phyloP scores from a whole-genome alignment of 2,113 vertebrate genomes.

The Beaufortia kweichowensis region DNA sequence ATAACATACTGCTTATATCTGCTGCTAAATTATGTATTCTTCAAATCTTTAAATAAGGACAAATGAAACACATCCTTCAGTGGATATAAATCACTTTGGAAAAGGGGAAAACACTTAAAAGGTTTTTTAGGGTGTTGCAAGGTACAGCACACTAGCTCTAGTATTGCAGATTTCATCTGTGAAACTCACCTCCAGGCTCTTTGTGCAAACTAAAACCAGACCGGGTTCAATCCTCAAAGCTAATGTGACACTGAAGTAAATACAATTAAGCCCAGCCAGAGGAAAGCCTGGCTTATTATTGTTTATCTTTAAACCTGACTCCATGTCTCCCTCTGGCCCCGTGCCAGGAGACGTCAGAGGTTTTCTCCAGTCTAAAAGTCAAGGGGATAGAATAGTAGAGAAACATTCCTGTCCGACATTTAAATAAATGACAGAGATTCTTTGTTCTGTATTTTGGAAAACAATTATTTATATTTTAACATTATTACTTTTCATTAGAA shows the following conservation, averaged over 20 bases:
- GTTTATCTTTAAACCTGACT: conserved; percentile 59
- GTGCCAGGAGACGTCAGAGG: conserved; percentile 29
- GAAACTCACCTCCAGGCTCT: conserved; percentile 27
- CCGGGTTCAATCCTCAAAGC: conserved; percentile 44
- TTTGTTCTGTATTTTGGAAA: background rate
- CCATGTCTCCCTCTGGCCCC: conserved; percentile 44
- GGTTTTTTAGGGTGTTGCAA: conserved; percentile 11
- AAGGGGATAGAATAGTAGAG: background rate
- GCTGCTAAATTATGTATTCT: background rate
- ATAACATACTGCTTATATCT: background rate
- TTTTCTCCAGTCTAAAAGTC: conserved; percentile 27
- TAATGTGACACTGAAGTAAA: conserved; percentile 57
- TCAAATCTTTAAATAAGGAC: background rate
- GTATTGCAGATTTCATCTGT: conserved; percentile 28
- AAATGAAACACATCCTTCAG: background rate
- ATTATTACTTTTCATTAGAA: no score
- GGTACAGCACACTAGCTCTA: conserved; percentile 20
- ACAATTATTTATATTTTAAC: no score
- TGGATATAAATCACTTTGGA: background rate
- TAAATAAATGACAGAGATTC: background rate
- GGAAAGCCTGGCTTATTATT: conserved; percentile 55
- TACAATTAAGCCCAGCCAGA: conserved; percentile 55
- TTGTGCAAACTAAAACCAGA: conserved; percentile 50
- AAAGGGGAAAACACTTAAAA: background rate
- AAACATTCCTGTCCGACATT: conserved; percentile 18